Conservation (phyloP, 1,140 invertebrate species). For the Parapsyche elsis region DNA sequence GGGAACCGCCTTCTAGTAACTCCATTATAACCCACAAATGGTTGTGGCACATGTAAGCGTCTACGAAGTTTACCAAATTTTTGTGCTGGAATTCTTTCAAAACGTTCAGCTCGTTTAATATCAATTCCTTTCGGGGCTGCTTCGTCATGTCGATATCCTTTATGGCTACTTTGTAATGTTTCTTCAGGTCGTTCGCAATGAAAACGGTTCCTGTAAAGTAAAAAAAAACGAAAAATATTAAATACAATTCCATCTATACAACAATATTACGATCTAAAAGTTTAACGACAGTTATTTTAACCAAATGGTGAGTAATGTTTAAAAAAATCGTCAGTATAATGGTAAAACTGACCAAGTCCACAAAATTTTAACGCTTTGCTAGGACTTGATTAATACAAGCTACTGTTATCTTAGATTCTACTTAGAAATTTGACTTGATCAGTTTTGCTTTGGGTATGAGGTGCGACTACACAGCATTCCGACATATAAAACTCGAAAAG, state of each 20-base stretch:
- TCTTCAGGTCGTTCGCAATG: slow-evolving; percentile 84
- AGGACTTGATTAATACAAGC: no score
- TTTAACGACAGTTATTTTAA: neutral
- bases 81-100: slow-evolving; percentile 94
- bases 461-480: no score
- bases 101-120: slow-evolving; percentile 94
- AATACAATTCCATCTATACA: no score
- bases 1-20: slow-evolving; percentile 91
- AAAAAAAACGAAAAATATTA: neutral
- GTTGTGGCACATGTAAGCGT: slow-evolving; percentile 88
- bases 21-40: slow-evolving; percentile 97
- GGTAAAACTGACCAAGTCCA: no score
- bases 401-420: no score
- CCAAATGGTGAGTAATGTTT: neutral
- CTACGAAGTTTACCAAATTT: slow-evolving; percentile 97
- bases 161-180: slow-evolving; percentile 87
- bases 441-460: no score
- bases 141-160: slow-evolving; percentile 96
- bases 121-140: slow-evolving; percentile 94
- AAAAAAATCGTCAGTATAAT: no score
- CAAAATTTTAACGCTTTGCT: no score
- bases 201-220: slow-evolving; percentile 83
- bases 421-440: no score
- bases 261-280: no score
- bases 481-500: no score